Percentiles rank a stretch among this genome's conserved stretches.
Evolutionary conservation across 2,888 invertebrate species (phyloP).

Genomic region (Tuta absoluta): DNA sequence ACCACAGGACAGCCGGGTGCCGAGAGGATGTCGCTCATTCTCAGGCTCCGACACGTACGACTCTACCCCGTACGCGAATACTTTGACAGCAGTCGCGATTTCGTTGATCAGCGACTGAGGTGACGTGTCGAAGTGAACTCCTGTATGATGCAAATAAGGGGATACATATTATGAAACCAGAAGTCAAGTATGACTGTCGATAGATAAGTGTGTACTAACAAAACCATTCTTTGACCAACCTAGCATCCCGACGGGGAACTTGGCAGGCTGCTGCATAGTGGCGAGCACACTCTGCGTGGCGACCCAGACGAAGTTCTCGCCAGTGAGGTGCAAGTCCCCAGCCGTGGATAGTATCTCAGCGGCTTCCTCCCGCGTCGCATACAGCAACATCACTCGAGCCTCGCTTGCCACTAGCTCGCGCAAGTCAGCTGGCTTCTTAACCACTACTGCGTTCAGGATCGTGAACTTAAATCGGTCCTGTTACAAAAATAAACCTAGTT

Average conservation of each 20-base stretch:
- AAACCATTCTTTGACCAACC: conserved; percentile 72
- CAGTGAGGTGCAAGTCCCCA: conserved; percentile 88
- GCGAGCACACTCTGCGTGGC: conserved; percentile 97
- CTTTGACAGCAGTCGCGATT: conserved; percentile 94
- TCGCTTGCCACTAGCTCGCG: conserved; percentile 93
- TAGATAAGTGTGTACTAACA: background rate
- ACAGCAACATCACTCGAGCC: conserved; percentile 95
- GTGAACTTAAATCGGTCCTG: conserved; percentile 85
- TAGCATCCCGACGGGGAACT: conserved; percentile 95
- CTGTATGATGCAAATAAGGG: conserved; percentile 59
- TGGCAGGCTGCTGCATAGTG: conserved; percentile 83
- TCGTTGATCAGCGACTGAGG: conserved; percentile 90
- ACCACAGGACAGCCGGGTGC: conserved; percentile 88
- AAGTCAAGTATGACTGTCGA: too few relatives aligned
- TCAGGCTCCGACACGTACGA: conserved; percentile 89
- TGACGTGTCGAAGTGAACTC: conserved; percentile 95
- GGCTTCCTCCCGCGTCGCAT: conserved; percentile 94
- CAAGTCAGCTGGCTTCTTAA: conserved; percentile 88
- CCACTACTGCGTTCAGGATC: conserved; percentile 91
- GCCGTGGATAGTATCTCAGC: conserved; percentile 90
- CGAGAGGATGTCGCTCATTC: conserved; percentile 85
- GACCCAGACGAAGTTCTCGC: conserved; percentile 98
- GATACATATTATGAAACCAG: background rate
- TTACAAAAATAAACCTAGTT: background rate
- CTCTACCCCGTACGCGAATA: conserved; percentile 95